These are phyloP conservation scores for Eristalis arbustorum DNA, from an alignment of 2,888 invertebrate genomes.

Conservation along the genomic window DNA sequence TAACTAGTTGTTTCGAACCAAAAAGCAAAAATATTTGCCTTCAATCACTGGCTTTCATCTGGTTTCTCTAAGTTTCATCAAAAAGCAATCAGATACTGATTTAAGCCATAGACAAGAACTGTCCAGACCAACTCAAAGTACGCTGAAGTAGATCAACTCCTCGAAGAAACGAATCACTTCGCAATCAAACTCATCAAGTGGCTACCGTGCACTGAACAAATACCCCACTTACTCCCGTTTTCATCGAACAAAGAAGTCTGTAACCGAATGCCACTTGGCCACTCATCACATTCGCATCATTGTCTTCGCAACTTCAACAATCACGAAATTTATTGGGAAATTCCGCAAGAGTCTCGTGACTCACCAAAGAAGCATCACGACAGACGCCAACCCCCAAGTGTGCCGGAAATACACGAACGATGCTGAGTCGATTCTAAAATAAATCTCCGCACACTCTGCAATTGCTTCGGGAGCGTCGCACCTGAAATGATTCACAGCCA, in stretches of 20 bases:
- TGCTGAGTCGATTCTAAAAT: slow-evolving; percentile 35
- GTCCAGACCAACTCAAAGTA: no score
- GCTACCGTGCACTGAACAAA: no score
- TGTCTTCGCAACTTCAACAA: background rate
- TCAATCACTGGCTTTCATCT: no score
- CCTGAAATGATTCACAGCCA: slow-evolving; percentile 58
- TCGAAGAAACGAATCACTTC: no score
- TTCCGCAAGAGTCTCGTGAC: slow-evolving; percentile 44
- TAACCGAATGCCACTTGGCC: background rate
- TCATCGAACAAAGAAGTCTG: no score
- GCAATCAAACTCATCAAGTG: no score
- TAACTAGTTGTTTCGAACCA: no score
- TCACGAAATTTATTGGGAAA: slow-evolving; percentile 22
- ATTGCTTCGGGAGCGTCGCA: background rate
- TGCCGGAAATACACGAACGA: slow-evolving; percentile 31
- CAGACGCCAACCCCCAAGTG: slow-evolving; percentile 32
- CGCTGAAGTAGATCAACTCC: no score
- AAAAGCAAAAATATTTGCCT: no score
- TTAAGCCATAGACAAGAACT: no score
- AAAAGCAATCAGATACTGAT: no score
- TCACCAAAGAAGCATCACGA: slow-evolving; percentile 5
- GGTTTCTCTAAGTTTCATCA: no score
- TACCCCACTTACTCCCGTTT: background rate
- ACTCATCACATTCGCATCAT: slow-evolving; percentile 10
- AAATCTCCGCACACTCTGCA: slow-evolving; percentile 41